Evolutionary conservation across 2,888 invertebrate species (phyloP).

Genomic region (Amaurobius ferox): DNA sequence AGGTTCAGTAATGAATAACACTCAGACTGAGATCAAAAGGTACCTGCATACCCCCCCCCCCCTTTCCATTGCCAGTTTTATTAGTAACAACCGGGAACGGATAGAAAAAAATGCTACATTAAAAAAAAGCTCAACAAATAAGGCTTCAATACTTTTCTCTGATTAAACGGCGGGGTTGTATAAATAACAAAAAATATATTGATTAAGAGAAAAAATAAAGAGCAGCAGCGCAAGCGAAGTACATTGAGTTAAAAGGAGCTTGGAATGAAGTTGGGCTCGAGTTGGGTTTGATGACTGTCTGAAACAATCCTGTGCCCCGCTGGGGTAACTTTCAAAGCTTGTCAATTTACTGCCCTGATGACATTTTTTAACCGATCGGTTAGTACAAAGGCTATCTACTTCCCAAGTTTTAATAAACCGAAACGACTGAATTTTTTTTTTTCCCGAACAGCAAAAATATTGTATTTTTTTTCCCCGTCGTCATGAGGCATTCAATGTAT

Average conservation of each 20-base stretch:
- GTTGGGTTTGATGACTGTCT: slow-evolving; percentile 1
- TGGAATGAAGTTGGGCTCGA: neutral
- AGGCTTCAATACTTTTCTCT: neutral
- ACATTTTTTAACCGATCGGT: neutral
- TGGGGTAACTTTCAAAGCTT: neutral
- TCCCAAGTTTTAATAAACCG: neutral
- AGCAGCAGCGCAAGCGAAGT: neutral
- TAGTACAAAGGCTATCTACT: neutral
- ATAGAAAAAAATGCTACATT: slow-evolving; percentile 6
- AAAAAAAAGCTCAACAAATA: slow-evolving; percentile 11
- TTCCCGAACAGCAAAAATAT: too few species aligned
- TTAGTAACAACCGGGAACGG: neutral
- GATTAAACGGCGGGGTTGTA: neutral
- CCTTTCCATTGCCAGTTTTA: neutral
- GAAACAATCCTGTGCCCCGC: neutral
- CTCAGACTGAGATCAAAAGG: slow-evolving; percentile 28
- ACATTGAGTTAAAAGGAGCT: neutral
- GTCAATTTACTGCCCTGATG: slow-evolving; percentile 1
- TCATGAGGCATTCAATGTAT: too few species aligned
- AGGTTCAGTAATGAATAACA: slow-evolving; percentile 43
- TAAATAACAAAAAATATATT: slow-evolving; percentile 1
- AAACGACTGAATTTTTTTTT: too few species aligned
- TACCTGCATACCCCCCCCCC: neutral
- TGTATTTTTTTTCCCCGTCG: too few species aligned
- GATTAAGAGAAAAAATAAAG: neutral